phyloP scores from a whole-genome alignment of 2,113 vertebrate genomes.

The Damaliscus lunatus region DNA sequence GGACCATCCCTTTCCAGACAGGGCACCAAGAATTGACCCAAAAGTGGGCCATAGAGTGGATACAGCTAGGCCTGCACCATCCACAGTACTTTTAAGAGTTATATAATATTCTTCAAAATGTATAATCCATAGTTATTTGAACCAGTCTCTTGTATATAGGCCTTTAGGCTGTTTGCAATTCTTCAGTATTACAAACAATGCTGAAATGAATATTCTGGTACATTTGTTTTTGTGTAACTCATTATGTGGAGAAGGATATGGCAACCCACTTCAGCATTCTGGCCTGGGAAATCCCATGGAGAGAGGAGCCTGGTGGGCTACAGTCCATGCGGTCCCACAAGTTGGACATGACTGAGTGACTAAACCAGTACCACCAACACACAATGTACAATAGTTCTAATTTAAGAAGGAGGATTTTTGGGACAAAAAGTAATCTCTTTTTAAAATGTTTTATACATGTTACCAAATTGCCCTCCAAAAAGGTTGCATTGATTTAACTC shows the following conservation, averaged over 20 bases:
- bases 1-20: neutral
- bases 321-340: neutral
- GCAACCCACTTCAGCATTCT: neutral
- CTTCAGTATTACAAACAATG: neutral
- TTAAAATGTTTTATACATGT: neutral
- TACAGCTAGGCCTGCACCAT: neutral
- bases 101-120: neutral
- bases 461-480: neutral
- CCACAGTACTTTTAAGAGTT: neutral
- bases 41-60: neutral
- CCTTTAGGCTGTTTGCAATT: neutral
- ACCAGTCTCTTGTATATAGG: neutral
- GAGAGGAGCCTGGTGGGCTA: neutral
- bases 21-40: neutral
- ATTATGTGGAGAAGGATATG: neutral
- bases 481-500: neutral
- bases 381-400: neutral
- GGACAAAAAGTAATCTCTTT: neutral
- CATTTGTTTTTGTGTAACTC: neutral
- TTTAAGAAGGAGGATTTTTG: neutral
- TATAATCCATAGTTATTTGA: neutral
- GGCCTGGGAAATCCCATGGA: neutral
- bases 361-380: neutral
- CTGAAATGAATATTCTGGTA: neutral
- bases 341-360: neutral